Evolutionary conservation across 2,797 vertebrate genomes (phyloP).

Genomic region (Cynodonichthys magdalenae): DNA sequence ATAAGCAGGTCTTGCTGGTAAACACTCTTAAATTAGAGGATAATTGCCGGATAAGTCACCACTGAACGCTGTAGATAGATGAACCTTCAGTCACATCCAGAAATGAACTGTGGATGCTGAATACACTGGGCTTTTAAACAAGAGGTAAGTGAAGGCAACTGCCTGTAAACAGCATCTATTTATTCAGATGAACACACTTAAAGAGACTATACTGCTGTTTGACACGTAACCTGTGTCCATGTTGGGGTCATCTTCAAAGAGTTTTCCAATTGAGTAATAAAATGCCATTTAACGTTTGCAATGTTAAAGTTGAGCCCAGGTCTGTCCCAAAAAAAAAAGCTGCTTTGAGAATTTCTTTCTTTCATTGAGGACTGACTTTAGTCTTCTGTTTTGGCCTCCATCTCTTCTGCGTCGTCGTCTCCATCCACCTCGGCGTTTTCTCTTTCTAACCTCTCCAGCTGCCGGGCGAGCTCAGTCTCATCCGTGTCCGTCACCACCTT

Average conservation of each 20-base stretch:
- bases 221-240: conserved; percentile 39
- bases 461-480: conserved; percentile 95
- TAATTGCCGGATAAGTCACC: conserved; percentile 35
- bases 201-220: conserved; percentile 43
- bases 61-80: conserved; percentile 31
- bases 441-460: conserved; percentile 93
- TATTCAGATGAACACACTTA: conserved; percentile 41
- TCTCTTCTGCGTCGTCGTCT: conserved; percentile 96
- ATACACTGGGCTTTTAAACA: conserved; percentile 55
- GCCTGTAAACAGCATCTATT: conserved; percentile 49
- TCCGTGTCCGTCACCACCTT: conserved; percentile 99
- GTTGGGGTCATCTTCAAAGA: conserved; percentile 26
- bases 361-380: conserved; percentile 59
- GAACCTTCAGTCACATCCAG: conserved; percentile 35
- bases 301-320: conserved; percentile 45
- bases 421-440: conserved; percentile 99
- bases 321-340: conserved; percentile 42
- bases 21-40: conserved; percentile 62
- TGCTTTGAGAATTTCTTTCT: neutral
- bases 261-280: conserved; percentile 54
- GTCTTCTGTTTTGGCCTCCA: conserved; percentile 98
- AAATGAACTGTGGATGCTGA: conserved; percentile 50
- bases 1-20: conserved; percentile 55
- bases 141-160: conserved; percentile 68
- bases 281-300: conserved; percentile 57